Base-by-base conservation (phyloP, 2,888 invertebrate species). In the Mesoligia furuncula region DNA sequence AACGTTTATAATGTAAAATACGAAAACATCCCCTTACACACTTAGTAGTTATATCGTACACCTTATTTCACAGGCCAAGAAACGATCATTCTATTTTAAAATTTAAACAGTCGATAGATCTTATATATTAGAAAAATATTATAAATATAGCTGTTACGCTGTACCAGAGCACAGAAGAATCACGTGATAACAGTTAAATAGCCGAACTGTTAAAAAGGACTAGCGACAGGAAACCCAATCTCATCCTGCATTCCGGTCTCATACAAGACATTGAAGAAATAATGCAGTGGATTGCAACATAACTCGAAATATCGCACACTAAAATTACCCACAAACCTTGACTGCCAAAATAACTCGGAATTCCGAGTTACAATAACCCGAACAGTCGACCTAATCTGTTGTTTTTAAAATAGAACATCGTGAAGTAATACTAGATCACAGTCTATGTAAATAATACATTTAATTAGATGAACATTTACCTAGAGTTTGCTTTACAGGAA, bases 361-460 rank as follows among this genome's bases (percentile, higher is more conserved):
- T 65, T 62, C 36, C 61, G 67, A 71, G 75, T 71, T 42, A 42
- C 24, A 15, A 57, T n/a, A 80, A 69, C 75, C 77, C 79, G 59
- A 51, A 73, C 74, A 69, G 48, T 69, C 31, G 48, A 89, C 83
- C 73, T 67, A 31, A 84, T 79, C 85, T 89, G 87, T 87, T 88
- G 90, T 89, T 94, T 95, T 95, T 94, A 95, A 95, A 95, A 95
- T 95, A 96, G 95, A 95, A 95, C 92, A 92, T 95, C 94, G 94
- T 93, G 95, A 96, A 96, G 94, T 96, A 94, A 95, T 92, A 92
- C 96, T 96, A 96, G 94, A 96, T 96, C 96, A 96, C 96, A 96
- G 96, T 95, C 96, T 96, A 95, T 96, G 91, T 95, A 95, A 95
- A 95, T 92, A 93, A 95, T 95, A 95, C 93, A 95, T 93, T 90